These are phyloP conservation scores for Homarus gammarus DNA, from an alignment of 2,888 invertebrate species.

Conservation along the genomic window DNA sequence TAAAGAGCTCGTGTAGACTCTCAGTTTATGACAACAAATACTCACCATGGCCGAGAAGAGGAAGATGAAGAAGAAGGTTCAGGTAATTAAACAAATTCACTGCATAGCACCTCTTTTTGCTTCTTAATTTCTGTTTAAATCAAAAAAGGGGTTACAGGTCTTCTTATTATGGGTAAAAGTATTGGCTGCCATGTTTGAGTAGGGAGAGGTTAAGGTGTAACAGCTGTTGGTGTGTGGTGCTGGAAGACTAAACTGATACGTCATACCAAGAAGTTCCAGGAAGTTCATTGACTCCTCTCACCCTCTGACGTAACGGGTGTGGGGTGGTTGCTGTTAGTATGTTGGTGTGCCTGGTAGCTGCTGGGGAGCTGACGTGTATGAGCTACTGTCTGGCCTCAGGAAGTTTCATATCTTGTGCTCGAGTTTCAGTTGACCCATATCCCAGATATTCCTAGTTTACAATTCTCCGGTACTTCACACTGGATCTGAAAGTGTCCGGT, in stretches of 20 bases:
- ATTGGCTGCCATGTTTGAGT: background rate
- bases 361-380: background rate
- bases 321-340: background rate
- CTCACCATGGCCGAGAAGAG: conserved; percentile 68
- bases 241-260: background rate
- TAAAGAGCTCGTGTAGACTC: background rate
- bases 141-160: background rate
- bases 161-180: background rate
- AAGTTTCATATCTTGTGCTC: no score
- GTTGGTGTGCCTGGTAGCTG: background rate
- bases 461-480: no score
- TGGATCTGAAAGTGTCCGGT: no score
- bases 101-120: no score
- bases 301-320: background rate
- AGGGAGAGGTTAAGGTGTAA: background rate
- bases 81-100: conserved; percentile 46
- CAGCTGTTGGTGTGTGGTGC: background rate
- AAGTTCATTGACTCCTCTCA: conserved; percentile 11
- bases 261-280: background rate
- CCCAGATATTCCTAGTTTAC: no score
- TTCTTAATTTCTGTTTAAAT: no score
- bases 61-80: conserved; percentile 61
- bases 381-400: background rate
- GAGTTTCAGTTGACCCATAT: no score
- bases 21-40: conserved; percentile 65